Percentiles rank a stretch among this genome's conserved stretches.
Evolutionary conservation across 2,797 vertebrate genomes (phyloP).

Genomic region (Enteromius anoplus): DNA sequence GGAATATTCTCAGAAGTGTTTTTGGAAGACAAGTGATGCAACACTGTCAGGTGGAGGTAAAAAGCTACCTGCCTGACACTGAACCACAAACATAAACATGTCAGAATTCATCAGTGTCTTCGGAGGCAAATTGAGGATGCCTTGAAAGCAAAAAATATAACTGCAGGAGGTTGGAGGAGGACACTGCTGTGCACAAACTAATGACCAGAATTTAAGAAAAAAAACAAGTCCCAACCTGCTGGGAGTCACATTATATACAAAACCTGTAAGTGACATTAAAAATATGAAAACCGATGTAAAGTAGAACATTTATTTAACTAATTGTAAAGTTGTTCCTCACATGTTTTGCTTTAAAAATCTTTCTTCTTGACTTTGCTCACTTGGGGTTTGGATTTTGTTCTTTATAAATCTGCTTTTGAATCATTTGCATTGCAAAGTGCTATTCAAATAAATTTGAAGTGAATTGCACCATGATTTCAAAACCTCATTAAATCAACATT

Average conservation of each 20-base stretch:
- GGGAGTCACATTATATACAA: background rate
- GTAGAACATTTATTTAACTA: background rate
- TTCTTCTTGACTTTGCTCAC: background rate
- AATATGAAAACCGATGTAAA: background rate
- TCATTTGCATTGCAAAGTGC: background rate
- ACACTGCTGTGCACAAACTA: background rate
- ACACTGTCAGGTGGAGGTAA: slow-evolving; percentile 50
- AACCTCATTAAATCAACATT: background rate
- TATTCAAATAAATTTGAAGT: background rate
- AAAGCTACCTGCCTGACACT: slow-evolving; percentile 39
- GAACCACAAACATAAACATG: slow-evolving; percentile 46
- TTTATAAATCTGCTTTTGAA: slow-evolving; percentile 5
- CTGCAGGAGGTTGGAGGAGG: slow-evolving; percentile 18
- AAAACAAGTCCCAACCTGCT: background rate
- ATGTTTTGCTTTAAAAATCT: background rate
- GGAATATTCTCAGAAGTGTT: slow-evolving; percentile 44
- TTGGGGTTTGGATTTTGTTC: background rate
- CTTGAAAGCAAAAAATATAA: slow-evolving; percentile 44
- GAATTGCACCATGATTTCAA: background rate
- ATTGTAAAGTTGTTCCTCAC: background rate
- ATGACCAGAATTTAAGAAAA: background rate
- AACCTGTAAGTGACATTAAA: background rate
- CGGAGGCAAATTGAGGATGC: slow-evolving; percentile 24
- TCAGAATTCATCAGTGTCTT: slow-evolving; percentile 49
- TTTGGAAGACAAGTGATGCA: slow-evolving; percentile 47